phyloP scores from a whole-genome alignment of 2,888 invertebrate species.

The Agrypnus murinus region DNA sequence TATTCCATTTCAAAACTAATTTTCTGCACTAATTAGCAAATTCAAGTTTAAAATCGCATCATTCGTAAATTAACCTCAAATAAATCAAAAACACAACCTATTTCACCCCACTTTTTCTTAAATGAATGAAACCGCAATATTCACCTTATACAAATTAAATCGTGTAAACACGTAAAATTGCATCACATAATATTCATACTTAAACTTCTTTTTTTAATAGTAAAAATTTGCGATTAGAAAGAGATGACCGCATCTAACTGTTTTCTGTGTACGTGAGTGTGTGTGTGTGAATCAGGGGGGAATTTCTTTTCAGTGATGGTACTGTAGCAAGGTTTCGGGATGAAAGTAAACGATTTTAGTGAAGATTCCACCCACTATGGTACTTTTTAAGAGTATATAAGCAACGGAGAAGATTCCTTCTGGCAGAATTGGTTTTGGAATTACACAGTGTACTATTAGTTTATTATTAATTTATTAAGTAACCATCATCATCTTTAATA shows the following conservation, averaged over 20 bases:
- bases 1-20: too few species aligned
- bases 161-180: slow-evolving; percentile 37
- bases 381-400: slow-evolving; percentile 64
- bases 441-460: slow-evolving; percentile 1
- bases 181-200: slow-evolving; percentile 12
- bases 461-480: too few species aligned
- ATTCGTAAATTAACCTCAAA: too few species aligned
- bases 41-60: too few species aligned
- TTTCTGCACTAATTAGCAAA: too few species aligned
- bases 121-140: too few species aligned
- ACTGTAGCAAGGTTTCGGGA: slow-evolving; percentile 66
- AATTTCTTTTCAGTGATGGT: slow-evolving; percentile 58
- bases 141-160: too few species aligned
- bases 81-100: slow-evolving; percentile 38
- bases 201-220: too few species aligned
- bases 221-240: not conserved
- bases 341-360: slow-evolving; percentile 66
- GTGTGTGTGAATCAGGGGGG: slow-evolving; percentile 20
- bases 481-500: too few species aligned
- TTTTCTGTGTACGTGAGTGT: not conserved
- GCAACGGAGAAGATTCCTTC: slow-evolving; percentile 58
- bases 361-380: slow-evolving; percentile 66
- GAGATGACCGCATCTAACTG: not conserved
- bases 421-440: slow-evolving; percentile 34
- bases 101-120: slow-evolving; percentile 45